Evolutionary conservation across 2,113 vertebrate genomes (phyloP).

Genomic region (Triplophysa siluroides): DNA sequence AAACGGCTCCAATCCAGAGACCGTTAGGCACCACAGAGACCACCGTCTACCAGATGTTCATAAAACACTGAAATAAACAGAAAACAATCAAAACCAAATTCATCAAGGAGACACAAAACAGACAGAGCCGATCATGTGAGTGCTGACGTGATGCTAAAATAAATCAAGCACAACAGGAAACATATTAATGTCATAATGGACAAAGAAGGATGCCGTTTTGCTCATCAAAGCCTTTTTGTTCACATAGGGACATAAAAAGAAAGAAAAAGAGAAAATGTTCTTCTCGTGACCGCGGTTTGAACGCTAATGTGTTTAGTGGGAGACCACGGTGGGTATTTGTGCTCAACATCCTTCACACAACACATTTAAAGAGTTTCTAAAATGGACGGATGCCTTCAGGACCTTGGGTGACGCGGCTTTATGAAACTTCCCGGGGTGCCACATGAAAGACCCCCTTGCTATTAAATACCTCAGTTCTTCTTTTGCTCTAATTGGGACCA

Average conservation of each 20-base stretch:
- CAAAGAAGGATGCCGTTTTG: constrained; percentile 29
- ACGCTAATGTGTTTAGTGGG: constrained; percentile 29
- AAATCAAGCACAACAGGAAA: constrained; percentile 24
- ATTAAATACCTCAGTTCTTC: neutral
- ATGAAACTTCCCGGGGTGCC: constrained; percentile 1
- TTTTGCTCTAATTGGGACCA: constrained; percentile 10
- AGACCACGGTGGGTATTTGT: constrained; percentile 13
- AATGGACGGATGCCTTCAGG: constrained; percentile 20
- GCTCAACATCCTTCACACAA: constrained; percentile 14
- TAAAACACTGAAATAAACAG: constrained; percentile 14
- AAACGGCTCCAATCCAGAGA: constrained; percentile 61
- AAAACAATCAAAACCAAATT: constrained; percentile 10
- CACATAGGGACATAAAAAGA: constrained; percentile 15
- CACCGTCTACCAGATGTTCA: constrained; percentile 26
- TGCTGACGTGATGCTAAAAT: neutral
- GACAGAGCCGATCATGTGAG: neutral
- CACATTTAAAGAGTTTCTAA: constrained; percentile 15
- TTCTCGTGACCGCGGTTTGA: constrained; percentile 7
- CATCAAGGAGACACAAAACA: constrained; percentile 9
- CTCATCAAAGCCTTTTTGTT: constrained; percentile 22
- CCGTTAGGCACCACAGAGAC: constrained; percentile 1
- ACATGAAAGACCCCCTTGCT: neutral
- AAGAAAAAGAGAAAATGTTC: constrained; percentile 6
- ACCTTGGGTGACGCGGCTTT: neutral
- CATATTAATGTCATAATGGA: constrained; percentile 18